Evolutionary conservation across 2,113 vertebrate species (phyloP), one percentile per base, ranked within the genome.

Genomic region (Labrus mixtus): DNA sequence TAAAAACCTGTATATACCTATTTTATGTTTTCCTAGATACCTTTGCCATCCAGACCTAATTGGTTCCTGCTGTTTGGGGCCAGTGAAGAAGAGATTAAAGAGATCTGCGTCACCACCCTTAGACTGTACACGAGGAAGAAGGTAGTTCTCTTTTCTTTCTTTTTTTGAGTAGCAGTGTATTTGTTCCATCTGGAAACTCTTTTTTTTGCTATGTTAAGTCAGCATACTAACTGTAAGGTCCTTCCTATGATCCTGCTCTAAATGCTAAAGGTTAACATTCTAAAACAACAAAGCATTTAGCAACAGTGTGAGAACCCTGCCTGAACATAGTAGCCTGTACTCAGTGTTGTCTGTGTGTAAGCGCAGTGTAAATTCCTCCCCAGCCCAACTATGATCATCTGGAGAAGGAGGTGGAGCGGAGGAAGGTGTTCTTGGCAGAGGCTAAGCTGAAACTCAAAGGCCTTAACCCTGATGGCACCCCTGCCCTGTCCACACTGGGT

Each of bases 381-480:
- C 83, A 99, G 98, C 97, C 98, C 4, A 99, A 99, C 89, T 98
- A 97, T 0, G 97, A 99, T 8, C 95, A 97, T 41, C 78, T 99
- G 87, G 98, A 99, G 85, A 98, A 98, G 83, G 97, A 99, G 93
- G 97, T 99, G 80, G 98, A 99, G 85, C 96, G 97, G 73, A 95
- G 97, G 85, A 99, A 99, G 90, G 92, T 97, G 90, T 95, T 96
- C 60, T 85, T 99, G 73, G 96, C 98, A 29, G 98, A 99, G 86
- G 97, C 96, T 11, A 99, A 98, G 85, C 91, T 99, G 71, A 99
- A 99, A 89, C 97, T 97, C 23, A 99, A 99, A 85, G 98, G 98
- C 10, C 94, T 99, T 86, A 99, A 99, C 82, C 97, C 97, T 0
- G 98, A 99, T 76, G 97, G 98, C 72, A 99, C 98, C 11, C 98